phyloP scores from a whole-genome alignment of 1,140 invertebrate genomes.

The Meloidogyne hapla region DNA sequence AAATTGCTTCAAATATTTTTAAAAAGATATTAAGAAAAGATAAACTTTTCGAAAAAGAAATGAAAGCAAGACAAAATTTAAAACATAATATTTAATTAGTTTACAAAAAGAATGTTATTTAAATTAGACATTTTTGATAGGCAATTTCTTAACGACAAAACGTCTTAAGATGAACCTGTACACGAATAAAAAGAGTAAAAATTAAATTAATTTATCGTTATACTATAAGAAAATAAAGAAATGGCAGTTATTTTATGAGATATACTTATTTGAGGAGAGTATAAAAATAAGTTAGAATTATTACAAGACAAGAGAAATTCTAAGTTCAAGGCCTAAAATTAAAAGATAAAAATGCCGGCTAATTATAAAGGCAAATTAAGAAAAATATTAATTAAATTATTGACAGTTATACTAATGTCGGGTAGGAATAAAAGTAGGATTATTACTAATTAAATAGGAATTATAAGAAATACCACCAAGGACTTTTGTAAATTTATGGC shows the following conservation, averaged over 20 bases:
- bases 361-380: not conserved
- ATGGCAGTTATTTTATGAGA: not conserved
- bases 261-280: not conserved
- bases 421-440: not conserved
- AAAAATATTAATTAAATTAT: not conserved
- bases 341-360: not conserved
- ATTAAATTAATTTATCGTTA: slow-evolving; percentile 1
- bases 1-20: too few species aligned
- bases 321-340: not conserved
- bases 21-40: too few species aligned
- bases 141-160: not conserved
- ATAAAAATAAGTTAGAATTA: not conserved
- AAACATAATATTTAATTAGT: too few species aligned
- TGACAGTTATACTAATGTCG: not conserved
- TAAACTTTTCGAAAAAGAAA: too few species aligned
- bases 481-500: not conserved
- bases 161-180: not conserved
- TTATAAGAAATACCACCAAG: slow-evolving; percentile 29
- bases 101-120: not conserved
- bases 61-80: too few species aligned
- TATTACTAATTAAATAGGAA: slow-evolving; percentile 24
- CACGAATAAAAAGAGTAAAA: not conserved
- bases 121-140: not conserved
- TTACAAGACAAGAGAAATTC: not conserved
- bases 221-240: not conserved